Evolutionary conservation across 2,888 invertebrate genomes (phyloP).

Genomic region (Eupithecia insigniata): DNA sequence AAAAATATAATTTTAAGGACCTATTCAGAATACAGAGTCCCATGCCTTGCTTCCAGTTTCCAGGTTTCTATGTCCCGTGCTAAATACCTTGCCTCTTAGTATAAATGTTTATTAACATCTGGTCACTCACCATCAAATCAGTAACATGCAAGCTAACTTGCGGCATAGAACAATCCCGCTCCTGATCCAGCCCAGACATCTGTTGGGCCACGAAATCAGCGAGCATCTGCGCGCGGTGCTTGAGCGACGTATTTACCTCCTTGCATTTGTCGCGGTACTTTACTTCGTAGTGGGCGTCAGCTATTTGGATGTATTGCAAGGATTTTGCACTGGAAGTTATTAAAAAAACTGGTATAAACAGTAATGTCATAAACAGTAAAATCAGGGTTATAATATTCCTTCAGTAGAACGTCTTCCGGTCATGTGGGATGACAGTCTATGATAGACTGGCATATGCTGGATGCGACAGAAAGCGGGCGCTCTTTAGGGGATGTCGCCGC

Average conservation of each 20-base stretch:
- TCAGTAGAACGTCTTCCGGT: too few species aligned
- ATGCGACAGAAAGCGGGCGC: too few species aligned
- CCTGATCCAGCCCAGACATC: conserved; percentile 76
- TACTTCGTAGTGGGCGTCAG: conserved; percentile 74
- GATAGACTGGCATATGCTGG: too few species aligned
- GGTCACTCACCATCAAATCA: conserved; percentile 70
- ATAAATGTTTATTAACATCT: not conserved
- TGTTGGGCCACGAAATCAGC: conserved; percentile 81
- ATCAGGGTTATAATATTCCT: too few species aligned
- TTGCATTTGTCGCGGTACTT: conserved; percentile 74
- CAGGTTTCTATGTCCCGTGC: not conserved
- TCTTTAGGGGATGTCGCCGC: too few species aligned
- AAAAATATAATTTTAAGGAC: too few species aligned
- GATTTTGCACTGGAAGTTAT: conserved; percentile 65
- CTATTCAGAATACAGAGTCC: not conserved
- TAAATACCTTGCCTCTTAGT: not conserved
- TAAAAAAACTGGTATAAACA: not conserved
- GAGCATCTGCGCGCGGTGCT: conserved; percentile 67
- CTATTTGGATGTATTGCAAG: conserved; percentile 70
- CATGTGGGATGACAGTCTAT: too few species aligned
- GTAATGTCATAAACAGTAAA: too few species aligned
- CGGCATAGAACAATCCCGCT: conserved; percentile 72
- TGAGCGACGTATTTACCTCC: conserved; percentile 68
- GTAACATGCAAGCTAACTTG: conserved; percentile 76
- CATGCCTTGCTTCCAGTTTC: not conserved